phyloP scores from a whole-genome alignment of 2,113 vertebrate genomes.

The Pelobates fuscus region DNA sequence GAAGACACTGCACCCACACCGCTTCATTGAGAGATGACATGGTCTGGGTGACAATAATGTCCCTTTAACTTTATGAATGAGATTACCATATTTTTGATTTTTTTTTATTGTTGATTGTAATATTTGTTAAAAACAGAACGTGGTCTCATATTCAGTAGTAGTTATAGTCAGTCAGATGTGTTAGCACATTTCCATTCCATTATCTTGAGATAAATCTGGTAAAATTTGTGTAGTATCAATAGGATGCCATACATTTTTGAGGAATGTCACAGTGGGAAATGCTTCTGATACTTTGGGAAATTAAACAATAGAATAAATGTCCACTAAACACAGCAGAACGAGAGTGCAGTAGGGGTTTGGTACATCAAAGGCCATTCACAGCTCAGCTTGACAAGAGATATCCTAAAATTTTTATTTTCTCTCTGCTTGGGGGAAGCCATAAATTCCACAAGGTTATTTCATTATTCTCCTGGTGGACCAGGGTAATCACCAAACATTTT shows the following conservation, averaged over 20 bases:
- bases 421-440: conserved; percentile 72
- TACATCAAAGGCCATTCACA: conserved; percentile 72
- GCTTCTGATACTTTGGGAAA: conserved; percentile 1
- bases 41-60: no score
- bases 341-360: conserved; percentile 63
- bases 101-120: no score
- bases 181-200: no score
- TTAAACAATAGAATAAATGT: conserved; percentile 15
- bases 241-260: no score
- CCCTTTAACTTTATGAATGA: no score
- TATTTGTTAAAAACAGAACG: no score
- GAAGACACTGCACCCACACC: no score
- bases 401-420: conserved; percentile 73
- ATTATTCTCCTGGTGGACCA: conserved; percentile 45
- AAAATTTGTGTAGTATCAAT: not conserved
- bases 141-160: no score
- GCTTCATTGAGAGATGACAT: no score
- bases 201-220: not conserved
- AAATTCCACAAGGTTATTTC: conserved; percentile 69
- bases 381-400: conserved; percentile 69
- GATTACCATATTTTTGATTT: no score
- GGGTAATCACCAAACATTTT: conserved; percentile 38
- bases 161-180: no score
- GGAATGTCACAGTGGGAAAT: not conserved
- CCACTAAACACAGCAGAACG: conserved; percentile 42